Percentiles rank a stretch among this genome's conserved stretches.
Conservation (phyloP, 2,888 invertebrate genomes). For the Dichetophora obliterata region DNA sequence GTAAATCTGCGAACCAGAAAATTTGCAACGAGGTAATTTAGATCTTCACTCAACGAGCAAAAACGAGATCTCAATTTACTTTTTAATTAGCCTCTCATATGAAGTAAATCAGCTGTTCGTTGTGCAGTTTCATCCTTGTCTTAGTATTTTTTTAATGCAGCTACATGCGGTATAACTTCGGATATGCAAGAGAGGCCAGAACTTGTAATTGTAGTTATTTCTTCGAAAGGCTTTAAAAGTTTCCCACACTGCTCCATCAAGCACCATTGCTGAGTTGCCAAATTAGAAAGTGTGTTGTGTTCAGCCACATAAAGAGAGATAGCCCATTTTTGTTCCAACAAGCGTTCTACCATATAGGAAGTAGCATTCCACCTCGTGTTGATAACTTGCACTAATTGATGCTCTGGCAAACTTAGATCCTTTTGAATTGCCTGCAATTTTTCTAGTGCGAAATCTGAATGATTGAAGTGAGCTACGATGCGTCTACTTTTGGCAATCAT, state of each 20-base stretch:
- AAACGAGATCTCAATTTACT: too few species aligned
- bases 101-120: too few species aligned
- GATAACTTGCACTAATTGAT: background rate
- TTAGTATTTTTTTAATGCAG: too few species aligned
- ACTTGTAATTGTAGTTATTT: background rate
- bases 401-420: too few species aligned
- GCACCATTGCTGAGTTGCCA: background rate
- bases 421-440: too few species aligned
- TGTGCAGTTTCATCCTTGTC: too few species aligned
- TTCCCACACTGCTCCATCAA: background rate
- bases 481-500: background rate
- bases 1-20: background rate
- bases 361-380: background rate
- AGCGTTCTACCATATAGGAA: background rate
- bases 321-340: background rate
- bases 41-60: slow-evolving; percentile 1
- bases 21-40: background rate
- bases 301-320: background rate
- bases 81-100: too few species aligned
- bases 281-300: background rate
- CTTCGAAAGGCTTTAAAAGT: slow-evolving; percentile 1
- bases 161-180: background rate
- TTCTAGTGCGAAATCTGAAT: too few species aligned
- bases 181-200: background rate
- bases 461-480: too few species aligned